Base-by-base conservation (phyloP, 2,888 invertebrate genomes). In the Piscicola geometra region DNA sequence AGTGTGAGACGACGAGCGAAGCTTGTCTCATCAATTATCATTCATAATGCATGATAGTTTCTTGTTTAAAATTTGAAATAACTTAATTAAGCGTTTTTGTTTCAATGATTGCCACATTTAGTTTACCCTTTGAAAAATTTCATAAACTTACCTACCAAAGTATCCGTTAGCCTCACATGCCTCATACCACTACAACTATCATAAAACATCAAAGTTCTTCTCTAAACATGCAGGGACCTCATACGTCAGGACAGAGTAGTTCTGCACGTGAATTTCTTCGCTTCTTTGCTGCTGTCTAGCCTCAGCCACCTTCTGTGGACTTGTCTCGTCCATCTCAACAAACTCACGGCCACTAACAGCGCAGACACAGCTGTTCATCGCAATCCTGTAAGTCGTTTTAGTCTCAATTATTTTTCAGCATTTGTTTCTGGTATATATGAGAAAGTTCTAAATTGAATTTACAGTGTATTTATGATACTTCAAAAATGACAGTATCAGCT, bases 211-310 rank as follows among this genome's bases (percentile, higher is more conserved):
- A n/a, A n/a, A n/a, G n/a, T n/a, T n/a, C n/a, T n/a, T n/a, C n/a
- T n/a, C n/a, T n/a, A n/a, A n/a, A n/a, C 32, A 1, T 12, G 21
- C 75, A 79, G 79, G 71, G 79, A 79, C 33, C 76, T 79, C 30
- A 36, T 77, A n/a, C 76, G 74, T 5, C 79, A 79, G 68, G 76
- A 75, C 50, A 70, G 79, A 21, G 71, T 79, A 2, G 64, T 67
- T n/a, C 71, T 79, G 3, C 79, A 79, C 75, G 71, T 77, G 2
- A 74, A 77, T 30, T 79, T 79, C 71, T 79, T 79, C 75, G 33
- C 75, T 21, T 76, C 79, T 0, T 68, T 79, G 64, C 71, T 72
- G 0, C 60, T 79, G 28, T 71, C 74, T n/a, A 76, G 70, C n/a
- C 47, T 78, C 35, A 30, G 64, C 41, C 77, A 75, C 67, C 77